phyloP scores from a whole-genome alignment of 2,113 vertebrate genomes.

The Periophthalmodon schlosseri region DNA sequence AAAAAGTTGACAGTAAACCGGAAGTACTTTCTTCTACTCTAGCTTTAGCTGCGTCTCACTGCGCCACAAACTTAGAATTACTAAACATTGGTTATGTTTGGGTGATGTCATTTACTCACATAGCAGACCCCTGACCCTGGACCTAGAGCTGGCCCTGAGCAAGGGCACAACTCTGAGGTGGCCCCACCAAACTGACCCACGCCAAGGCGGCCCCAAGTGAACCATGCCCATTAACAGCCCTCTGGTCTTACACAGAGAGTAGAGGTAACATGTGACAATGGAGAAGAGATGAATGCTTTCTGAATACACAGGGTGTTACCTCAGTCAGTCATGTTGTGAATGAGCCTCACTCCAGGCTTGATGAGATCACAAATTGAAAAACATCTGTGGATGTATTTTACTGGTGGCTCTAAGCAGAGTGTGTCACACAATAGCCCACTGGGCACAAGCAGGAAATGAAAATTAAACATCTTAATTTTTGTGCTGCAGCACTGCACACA shows the following conservation, averaged over 20 bases:
- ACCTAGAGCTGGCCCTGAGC: no score
- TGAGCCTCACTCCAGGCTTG: constrained; percentile 37
- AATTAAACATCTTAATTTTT: constrained; percentile 55
- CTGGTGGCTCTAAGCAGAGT: constrained; percentile 31
- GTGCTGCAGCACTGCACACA: constrained; percentile 34
- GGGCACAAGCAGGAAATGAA: constrained; percentile 32
- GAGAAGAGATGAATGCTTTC: constrained; percentile 38
- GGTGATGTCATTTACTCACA: no score
- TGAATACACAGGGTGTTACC: constrained; percentile 37
- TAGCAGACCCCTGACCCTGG: no score
- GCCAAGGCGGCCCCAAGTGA: no score
- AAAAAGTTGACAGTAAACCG: no score
- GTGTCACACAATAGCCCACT: constrained; percentile 44
- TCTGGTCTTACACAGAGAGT: constrained; percentile 15
- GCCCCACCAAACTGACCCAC: no score
- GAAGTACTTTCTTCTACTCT: no score
- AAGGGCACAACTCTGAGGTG: no score
- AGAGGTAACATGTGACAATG: constrained; percentile 10
- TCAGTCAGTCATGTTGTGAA: constrained; percentile 20
- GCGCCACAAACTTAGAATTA: no score
- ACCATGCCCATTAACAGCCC: no score
- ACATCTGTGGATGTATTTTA: constrained; percentile 45
- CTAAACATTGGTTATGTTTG: no score
- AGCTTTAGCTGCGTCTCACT: no score
- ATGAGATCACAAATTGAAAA: constrained; percentile 56